Evolutionary conservation across 2,797 vertebrate species (phyloP).

Genomic region (Tolypeutes matacus): DNA sequence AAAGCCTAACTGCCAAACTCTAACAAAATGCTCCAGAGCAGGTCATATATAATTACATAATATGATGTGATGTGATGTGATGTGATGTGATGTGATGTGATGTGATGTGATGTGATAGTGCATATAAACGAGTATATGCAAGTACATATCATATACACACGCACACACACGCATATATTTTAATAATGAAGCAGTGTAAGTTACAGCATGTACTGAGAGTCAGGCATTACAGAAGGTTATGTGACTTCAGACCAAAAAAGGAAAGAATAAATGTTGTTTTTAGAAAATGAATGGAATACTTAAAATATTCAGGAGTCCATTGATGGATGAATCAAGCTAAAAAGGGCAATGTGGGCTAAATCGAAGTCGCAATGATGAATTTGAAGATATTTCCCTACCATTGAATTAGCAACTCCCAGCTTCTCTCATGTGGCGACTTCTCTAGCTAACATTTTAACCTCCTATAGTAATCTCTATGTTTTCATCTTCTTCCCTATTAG

Average conservation of each 20-base stretch:
- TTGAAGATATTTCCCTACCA: not conserved
- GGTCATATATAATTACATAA: no score
- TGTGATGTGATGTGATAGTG: not conserved
- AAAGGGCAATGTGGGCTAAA: not conserved
- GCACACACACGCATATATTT: no score
- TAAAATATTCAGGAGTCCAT: not conserved
- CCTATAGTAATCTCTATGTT: not conserved
- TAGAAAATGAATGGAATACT: constrained; percentile 2
- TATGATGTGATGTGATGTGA: not conserved
- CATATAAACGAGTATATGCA: no score
- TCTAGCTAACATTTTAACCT: not conserved
- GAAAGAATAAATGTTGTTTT: not conserved
- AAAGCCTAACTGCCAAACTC: not conserved
- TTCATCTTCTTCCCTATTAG: not conserved
- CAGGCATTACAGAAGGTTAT: not conserved
- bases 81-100: not conserved
- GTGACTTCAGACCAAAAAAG: not conserved
- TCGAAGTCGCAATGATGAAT: not conserved
- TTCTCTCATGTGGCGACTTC: not conserved
- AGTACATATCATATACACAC: no score
- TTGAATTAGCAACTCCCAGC: not conserved
- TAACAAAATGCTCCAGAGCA: not conserved
- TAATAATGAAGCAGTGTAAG: not conserved
- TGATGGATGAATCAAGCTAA: not conserved
- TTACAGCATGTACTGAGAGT: not conserved